Conservation (phyloP, 2,113 vertebrate species). For the Ameiurus melas region DNA sequence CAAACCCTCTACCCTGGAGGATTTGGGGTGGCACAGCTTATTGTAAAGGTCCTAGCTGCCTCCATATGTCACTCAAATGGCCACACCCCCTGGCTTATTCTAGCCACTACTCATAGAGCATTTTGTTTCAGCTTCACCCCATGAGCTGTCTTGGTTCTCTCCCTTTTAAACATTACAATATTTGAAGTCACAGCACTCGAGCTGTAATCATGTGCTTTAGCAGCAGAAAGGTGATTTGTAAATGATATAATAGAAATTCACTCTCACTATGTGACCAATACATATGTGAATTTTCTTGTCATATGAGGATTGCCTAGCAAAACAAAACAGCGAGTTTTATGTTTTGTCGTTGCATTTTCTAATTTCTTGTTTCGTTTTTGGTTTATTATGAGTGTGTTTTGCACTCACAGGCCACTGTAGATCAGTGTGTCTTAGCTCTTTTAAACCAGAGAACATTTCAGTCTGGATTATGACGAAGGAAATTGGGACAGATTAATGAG, state of each 20-base stretch:
- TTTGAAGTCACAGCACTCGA: not conserved
- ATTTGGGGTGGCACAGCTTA: too few species aligned
- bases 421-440: constrained; percentile 5
- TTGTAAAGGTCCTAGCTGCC: too few species aligned
- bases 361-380: not conserved
- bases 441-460: constrained; percentile 23
- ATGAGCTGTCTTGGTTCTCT: not conserved
- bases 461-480: constrained; percentile 35
- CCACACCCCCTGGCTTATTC: not conserved
- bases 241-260: not conserved
- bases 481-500: constrained; percentile 25
- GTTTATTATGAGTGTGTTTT: not conserved
- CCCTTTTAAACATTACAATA: not conserved
- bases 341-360: not conserved
- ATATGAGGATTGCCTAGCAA: too few species aligned
- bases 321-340: not conserved
- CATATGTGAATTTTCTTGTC: not conserved
- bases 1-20: too few species aligned
- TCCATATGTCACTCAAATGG: too few species aligned
- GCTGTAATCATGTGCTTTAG: not conserved
- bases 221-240: not conserved
- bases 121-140: not conserved
- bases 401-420: not conserved
- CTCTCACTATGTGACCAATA: not conserved
- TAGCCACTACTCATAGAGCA: not conserved